Evolutionary conservation across 1,140 invertebrate genomes (phyloP), one percentile per base, ranked within the genome.

Genomic region (Brachionus koreanus): DNA sequence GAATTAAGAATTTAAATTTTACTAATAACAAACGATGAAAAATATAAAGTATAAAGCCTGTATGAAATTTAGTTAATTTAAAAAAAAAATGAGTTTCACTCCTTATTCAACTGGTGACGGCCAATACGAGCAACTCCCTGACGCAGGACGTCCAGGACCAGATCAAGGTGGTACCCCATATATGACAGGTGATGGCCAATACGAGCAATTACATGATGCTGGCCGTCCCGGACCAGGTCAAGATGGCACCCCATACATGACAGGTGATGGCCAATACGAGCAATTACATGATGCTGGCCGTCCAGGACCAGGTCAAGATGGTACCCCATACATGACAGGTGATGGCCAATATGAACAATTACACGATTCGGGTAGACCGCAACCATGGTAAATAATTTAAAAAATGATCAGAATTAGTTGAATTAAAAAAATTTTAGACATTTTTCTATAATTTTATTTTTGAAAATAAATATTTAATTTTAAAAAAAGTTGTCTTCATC

Each of bases 261-360:
- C 33, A 19, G 65, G 65, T n/a, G 65, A 69, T 9, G 65, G 65
- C 37, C 29, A 69, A 69, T 39, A 37, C 16, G 65, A 69, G 37
- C 35, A 69, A 19, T n/a, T 69, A 16, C n/a, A 69, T 23, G 65
- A 69, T 23, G 10, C 35, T 5, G 65, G 65, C 7, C 35, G 65
- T 19, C 65, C 65, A 39, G 29, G 29, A 19, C 65, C 65, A 39
- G 65, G 49, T n/a, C 49, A 57, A n/a, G 49, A 35, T 4, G 65
- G 65, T 16, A 69, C 65, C 7, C 65, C 65, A 35, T 69, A 69
- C 16, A 39, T 69, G 35, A 69, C 65, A 16, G 65, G 65, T 16
- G 65, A 69, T 69, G 65, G 65, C 16, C 35, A 69, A 37, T 39
- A 69, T 19, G 65, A 69, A 39, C 65, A 69, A 39, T 39, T 69